Evolutionary conservation across 2,888 invertebrate species (phyloP).

Genomic region (Hyalella azteca): DNA sequence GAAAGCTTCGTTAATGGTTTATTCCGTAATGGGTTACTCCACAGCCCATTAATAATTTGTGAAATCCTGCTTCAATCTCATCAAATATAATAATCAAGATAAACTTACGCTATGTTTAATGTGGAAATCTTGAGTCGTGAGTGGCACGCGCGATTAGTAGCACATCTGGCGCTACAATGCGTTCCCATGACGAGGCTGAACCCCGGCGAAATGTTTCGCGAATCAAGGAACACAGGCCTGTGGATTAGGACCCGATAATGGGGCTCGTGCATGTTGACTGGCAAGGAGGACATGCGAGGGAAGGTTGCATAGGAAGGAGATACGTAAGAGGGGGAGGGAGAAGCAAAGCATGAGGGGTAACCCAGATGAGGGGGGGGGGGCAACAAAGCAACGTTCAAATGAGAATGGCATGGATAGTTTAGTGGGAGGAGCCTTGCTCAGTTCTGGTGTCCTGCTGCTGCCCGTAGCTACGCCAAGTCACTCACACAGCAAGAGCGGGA

Average conservation of each 20-base stretch:
- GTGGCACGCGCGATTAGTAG: background rate
- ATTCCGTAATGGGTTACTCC: too few relatives aligned
- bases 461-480: constrained; percentile 6
- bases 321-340: constrained; percentile 7
- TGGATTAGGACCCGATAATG: constrained; percentile 6
- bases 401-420: constrained; percentile 32
- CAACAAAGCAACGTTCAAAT: constrained; percentile 34
- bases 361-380: constrained; percentile 1
- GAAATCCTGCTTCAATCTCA: too few relatives aligned
- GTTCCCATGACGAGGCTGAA: background rate
- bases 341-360: constrained; percentile 10
- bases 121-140: background rate
- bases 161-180: background rate
- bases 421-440: constrained; percentile 35
- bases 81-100: too few relatives aligned
- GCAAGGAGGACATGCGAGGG: constrained; percentile 6
- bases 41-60: too few relatives aligned
- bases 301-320: background rate
- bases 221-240: constrained; percentile 10
- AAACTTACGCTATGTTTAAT: too few relatives aligned
- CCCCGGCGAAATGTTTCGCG: background rate
- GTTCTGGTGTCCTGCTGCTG: constrained; percentile 36
- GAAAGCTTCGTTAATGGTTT: too few relatives aligned
- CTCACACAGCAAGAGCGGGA: constrained; percentile 25
- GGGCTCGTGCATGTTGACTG: constrained; percentile 22